Evolutionary conservation across 2,888 invertebrate genomes (phyloP), one percentile per base, ranked within the genome.

Genomic region (Philhelius pedissequus): DNA sequence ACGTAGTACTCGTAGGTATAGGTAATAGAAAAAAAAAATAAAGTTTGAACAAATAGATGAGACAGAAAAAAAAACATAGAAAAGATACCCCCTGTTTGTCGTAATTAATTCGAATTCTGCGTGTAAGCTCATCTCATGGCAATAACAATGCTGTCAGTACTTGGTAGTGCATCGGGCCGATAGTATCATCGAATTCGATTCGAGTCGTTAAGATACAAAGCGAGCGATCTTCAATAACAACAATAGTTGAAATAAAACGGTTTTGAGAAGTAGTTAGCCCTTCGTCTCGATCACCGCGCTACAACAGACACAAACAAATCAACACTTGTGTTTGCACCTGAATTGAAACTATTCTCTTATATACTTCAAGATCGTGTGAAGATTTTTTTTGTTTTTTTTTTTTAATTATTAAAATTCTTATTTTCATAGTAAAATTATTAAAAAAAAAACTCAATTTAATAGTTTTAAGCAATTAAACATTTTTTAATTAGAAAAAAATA

Each of bases 41-140:
- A 43, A 13, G 48, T 48, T 64, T 64, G n/a, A 64, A 64, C 64
- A 64, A 74, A 71, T 73, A 71, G 62, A 35, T 25, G 25, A 25
- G 56, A 30, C 60, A 52, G n/a, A 60, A 48, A 35, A 60, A 52
- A 38, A 64, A 83, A 71, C 25, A 40, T 71, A 45, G 68, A 54
- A 74, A 75, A 74, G 64, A 74, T 75, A 77, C 74, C 70, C 69
- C 43, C 40, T 40, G 60, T 27, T 35, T 60, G 70, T 32, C 76
- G 76, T 86, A 86, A 86, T 86, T 86, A 86, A 80, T 86, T 84
- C 75, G 32, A 74, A 48, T 74, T 79, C 79, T 56, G 73, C 77
- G 73, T 76, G 80, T 86, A 84, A 80, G 86, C 86, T 86, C 86
- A 86, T 86, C 86, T 80, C 77, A 77, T 35, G 68, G 75, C 76